Evolutionary conservation across 30 jellyfish, hydroid and myxozoan species (phyloP).

Genomic region (Pseudorhiza aurosa): DNA sequence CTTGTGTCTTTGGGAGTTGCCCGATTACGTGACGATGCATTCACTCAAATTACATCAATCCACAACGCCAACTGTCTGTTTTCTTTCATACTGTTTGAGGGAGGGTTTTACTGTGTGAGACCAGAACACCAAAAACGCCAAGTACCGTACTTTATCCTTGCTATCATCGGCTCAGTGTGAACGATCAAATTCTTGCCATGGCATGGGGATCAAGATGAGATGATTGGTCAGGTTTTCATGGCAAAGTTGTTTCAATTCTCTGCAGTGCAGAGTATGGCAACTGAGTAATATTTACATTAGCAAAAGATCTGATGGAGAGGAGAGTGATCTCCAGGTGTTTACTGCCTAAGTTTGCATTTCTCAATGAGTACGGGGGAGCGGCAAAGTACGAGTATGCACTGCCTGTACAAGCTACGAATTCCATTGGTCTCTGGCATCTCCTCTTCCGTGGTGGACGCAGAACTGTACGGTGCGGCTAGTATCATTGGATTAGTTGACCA

Average conservation of each 20-base stretch:
- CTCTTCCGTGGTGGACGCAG: too few species aligned
- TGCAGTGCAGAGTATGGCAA: constrained; percentile 14
- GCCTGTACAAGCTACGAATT: too few species aligned
- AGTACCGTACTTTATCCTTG: not conserved
- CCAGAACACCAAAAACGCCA: not conserved
- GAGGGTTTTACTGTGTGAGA: too few species aligned
- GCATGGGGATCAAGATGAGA: constrained; percentile 17
- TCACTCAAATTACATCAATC: too few species aligned
- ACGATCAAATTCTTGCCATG: constrained; percentile 35
- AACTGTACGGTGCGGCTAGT: too few species aligned
- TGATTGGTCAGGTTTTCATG: constrained; percentile 18
- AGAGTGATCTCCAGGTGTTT: constrained; percentile 43
- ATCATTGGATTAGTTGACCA: too few species aligned
- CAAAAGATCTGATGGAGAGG: not conserved
- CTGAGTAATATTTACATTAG: constrained; percentile 41
- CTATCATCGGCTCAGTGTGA: constrained; percentile 51
- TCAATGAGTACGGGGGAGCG: constrained; percentile 21
- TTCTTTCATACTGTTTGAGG: too few species aligned
- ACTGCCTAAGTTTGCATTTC: not conserved
- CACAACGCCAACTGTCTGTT: too few species aligned
- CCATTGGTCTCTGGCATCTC: too few species aligned
- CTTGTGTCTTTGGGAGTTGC: too few species aligned
- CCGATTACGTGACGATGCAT: too few species aligned
- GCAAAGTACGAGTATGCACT: too few species aligned
- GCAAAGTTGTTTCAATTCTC: constrained; percentile 24